Percentiles rank a stretch among this genome's conserved stretches.
phyloP scores from a whole-genome alignment of 1,140 invertebrate species.

The Nephotettix cincticeps region DNA sequence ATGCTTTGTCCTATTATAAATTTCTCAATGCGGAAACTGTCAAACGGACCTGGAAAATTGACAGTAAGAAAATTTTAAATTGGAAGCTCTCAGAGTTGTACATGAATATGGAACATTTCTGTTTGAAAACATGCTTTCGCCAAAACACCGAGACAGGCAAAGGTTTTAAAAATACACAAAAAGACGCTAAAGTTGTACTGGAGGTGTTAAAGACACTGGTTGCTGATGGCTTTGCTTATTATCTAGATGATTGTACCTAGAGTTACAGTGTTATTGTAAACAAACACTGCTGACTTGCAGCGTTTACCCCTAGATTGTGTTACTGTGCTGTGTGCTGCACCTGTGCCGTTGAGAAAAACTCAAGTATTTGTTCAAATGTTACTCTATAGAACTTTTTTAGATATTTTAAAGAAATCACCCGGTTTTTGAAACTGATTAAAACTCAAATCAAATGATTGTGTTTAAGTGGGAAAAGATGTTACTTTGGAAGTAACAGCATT shows the following conservation, averaged over 20 bases:
- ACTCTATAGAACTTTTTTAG: no score
- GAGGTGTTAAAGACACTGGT: constrained; percentile 1
- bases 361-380: no score
- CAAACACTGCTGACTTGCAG: no score
- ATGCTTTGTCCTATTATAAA: constrained; percentile 8
- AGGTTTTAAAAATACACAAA: constrained; percentile 17
- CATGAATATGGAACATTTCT: not conserved
- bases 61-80: not conserved
- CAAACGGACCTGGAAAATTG: constrained; percentile 8
- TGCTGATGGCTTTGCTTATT: not conserved
- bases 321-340: no score
- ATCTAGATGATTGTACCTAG: constrained; percentile 19
- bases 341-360: no score
- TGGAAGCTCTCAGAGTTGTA: constrained; percentile 16
- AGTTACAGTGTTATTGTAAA: no score
- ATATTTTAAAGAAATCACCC: no score
- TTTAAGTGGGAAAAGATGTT: no score
- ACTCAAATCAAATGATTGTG: no score
- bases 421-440: no score
- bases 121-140: not conserved
- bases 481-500: no score
- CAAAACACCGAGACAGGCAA: not conserved
- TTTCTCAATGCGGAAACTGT: not conserved
- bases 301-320: no score
- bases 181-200: constrained; percentile 11